Evolutionary conservation across 2,113 vertebrate genomes (phyloP).

Genomic region (Melanerpes formicivorus): DNA sequence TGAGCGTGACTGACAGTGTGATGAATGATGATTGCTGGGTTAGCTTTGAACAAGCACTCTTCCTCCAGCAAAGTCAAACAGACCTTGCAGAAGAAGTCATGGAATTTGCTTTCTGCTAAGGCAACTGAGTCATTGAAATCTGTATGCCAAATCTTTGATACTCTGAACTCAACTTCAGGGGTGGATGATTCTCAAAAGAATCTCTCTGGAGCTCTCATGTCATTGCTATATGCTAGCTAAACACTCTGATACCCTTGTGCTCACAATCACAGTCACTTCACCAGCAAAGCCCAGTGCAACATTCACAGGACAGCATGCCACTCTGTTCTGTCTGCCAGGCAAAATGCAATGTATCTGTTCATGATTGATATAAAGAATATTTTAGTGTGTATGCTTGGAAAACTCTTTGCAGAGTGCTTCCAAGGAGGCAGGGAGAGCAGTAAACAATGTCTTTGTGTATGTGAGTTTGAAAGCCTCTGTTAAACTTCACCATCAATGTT

Average conservation of each 20-base stretch:
- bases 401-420: neutral
- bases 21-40: conserved; percentile 45
- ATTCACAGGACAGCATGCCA: neutral
- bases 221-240: neutral
- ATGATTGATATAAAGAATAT: neutral
- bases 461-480: neutral
- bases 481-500: neutral
- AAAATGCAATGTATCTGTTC: neutral
- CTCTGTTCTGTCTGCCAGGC: neutral
- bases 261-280: accelerated
- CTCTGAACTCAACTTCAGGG: neutral
- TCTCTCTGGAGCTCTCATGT: neutral
- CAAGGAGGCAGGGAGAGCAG: neutral
- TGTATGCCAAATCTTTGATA: neutral
- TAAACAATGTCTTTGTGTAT: neutral
- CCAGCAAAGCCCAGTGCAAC: neutral
- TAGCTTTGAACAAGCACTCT: neutral
- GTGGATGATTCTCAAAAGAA: neutral
- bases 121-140: neutral
- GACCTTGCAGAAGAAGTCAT: neutral
- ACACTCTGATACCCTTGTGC: neutral
- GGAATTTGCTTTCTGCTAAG: neutral
- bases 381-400: neutral
- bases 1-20: conserved; percentile 7
- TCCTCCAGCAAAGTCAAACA: conserved; percentile 54